A percentile compares a stretch with the other conserved stretches of the same genome.
Conservation (phyloP, 2,113 vertebrate species). For the Paramisgurnus dabryanus region DNA sequence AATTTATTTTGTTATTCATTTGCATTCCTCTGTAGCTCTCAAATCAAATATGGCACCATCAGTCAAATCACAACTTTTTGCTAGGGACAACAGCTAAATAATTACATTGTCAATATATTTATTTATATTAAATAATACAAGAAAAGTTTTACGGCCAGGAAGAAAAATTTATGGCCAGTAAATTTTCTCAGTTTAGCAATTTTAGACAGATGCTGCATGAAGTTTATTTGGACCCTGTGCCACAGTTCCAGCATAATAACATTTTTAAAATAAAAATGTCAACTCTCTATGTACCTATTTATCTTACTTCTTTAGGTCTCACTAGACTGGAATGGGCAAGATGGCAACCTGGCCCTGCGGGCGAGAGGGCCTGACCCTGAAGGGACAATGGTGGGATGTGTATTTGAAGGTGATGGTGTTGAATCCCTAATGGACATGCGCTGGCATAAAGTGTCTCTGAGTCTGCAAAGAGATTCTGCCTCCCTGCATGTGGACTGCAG, state of each 20-base stretch:
- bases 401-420: constrained; percentile 80
- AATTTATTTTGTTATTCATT: too few species aligned
- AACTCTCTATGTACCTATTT: not conserved
- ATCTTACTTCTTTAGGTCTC: constrained; percentile 78
- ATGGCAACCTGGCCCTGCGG: constrained; percentile 83
- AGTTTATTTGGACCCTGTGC: not conserved
- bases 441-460: constrained; percentile 91
- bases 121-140: not conserved
- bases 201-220: not conserved
- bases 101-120: too few species aligned
- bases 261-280: not conserved
- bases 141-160: not conserved
- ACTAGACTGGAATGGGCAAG: constrained; percentile 81
- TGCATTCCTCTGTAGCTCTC: too few species aligned
- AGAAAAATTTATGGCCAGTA: too few species aligned
- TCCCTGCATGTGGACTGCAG: constrained; percentile 87
- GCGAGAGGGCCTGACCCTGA: constrained; percentile 61
- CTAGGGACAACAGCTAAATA: not conserved
- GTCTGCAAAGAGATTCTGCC: constrained; percentile 71
- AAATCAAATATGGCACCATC: too few species aligned
- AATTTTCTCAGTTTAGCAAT: too few species aligned
- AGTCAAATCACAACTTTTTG: too few species aligned
- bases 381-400: constrained; percentile 64
- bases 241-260: not conserved
- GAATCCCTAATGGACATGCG: constrained; percentile 83